phyloP scores from a whole-genome alignment of 1,140 invertebrate genomes.

The Thaumatotibia leucotreta region DNA sequence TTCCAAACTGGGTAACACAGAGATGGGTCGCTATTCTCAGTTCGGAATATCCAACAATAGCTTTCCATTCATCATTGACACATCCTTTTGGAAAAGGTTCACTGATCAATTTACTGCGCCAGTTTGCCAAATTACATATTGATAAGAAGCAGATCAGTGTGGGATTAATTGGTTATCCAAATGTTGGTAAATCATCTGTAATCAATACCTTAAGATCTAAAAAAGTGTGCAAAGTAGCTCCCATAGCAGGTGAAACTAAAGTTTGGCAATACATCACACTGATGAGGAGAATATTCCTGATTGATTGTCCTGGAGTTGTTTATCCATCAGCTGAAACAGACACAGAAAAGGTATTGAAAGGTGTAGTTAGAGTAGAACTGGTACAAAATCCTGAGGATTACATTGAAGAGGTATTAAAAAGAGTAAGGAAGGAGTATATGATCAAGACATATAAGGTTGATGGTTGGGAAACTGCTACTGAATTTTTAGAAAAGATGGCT shows the following conservation, averaged over 20 bases:
- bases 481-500: slow-evolving; percentile 96
- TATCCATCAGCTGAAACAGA: slow-evolving; percentile 95
- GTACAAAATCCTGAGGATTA: slow-evolving; percentile 97
- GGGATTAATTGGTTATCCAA: slow-evolving; percentile 99
- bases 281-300: slow-evolving; percentile 97
- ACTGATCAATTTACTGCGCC: slow-evolving; percentile 96
- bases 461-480: slow-evolving; percentile 86
- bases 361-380: slow-evolving; percentile 96
- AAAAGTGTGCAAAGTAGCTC: slow-evolving; percentile 98
- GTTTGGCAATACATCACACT: slow-evolving; percentile 99
- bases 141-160: slow-evolving; percentile 99
- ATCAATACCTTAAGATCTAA: slow-evolving; percentile 97
- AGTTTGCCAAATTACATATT: slow-evolving; percentile 96
- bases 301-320: slow-evolving; percentile 99
- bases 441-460: slow-evolving; percentile 93
- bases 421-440: slow-evolving; percentile 94
- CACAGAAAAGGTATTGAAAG: slow-evolving; percentile 97
- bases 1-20: slow-evolving; percentile 98
- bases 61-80: slow-evolving; percentile 98
- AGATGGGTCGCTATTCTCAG: slow-evolving; percentile 96
- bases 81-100: slow-evolving; percentile 99
- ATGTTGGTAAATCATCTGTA: slow-evolving; percentile 98
- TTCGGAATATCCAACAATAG: slow-evolving; percentile 96
- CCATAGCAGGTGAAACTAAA: slow-evolving; percentile 99
- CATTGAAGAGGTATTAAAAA: slow-evolving; percentile 89